phyloP scores from a whole-genome alignment of 2,888 invertebrate species.

The Balanococcus diminutus region DNA sequence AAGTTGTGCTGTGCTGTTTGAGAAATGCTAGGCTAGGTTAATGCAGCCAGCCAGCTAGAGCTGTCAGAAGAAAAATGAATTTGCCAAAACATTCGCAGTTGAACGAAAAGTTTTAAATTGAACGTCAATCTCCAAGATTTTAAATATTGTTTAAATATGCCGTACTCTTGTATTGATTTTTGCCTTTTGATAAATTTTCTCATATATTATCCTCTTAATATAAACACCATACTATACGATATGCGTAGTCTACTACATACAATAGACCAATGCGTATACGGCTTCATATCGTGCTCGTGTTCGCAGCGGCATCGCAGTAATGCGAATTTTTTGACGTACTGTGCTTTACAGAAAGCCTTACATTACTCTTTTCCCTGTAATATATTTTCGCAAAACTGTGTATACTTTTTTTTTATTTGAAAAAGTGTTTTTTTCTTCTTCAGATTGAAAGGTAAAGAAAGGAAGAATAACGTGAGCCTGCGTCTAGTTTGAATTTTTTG shows the following conservation, averaged over 20 bases:
- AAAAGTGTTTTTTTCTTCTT: no score
- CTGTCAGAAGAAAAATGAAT: conserved; percentile 32
- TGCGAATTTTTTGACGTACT: not conserved
- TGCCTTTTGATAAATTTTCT: not conserved
- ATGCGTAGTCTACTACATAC: not conserved
- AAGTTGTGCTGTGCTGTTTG: no score
- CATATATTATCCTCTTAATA: not conserved
- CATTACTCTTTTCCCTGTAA: not conserved
- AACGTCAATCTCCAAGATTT: conserved; percentile 5
- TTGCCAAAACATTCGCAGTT: conserved; percentile 11
- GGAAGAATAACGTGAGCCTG: no score
- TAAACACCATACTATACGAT: no score
- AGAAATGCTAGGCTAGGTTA: not conserved
- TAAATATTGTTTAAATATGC: conserved; percentile 13
- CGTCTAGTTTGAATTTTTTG: no score
- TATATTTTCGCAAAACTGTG: not conserved
- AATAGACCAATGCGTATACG: not conserved
- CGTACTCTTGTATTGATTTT: not conserved
- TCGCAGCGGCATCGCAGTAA: not conserved
- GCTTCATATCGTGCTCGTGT: not conserved
- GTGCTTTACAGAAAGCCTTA: not conserved
- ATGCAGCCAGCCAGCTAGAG: conserved; percentile 8
- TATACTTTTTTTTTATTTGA: no score
- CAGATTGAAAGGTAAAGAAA: no score
- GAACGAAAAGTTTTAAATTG: conserved; percentile 6